A percentile compares a stretch with the other conserved stretches of the same genome.
These are phyloP conservation scores for Pseudomugil tenellus DNA, from an alignment of 2,797 vertebrate genomes.

Conservation along the genomic window DNA sequence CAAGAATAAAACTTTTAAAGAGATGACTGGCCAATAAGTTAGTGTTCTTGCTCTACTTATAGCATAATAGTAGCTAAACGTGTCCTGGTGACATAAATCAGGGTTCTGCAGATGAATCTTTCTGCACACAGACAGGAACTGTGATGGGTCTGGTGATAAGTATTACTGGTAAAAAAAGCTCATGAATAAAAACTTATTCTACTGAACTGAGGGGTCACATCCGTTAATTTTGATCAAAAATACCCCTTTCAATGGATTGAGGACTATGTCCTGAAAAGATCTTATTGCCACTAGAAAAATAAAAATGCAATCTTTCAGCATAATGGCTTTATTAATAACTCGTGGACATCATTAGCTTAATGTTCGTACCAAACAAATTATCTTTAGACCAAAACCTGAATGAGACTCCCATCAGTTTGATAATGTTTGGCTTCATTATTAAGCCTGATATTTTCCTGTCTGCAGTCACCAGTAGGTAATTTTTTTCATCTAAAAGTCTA, in stretches of 20 bases:
- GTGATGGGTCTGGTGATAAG: neutral
- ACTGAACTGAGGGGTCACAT: neutral
- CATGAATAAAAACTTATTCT: no score
- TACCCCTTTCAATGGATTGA: neutral
- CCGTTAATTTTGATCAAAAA: no score
- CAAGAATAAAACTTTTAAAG: conserved; percentile 26
- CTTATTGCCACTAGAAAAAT: neutral
- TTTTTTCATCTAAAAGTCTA: no score
- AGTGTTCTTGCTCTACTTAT: conserved; percentile 37
- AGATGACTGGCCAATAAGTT: conserved; percentile 22
- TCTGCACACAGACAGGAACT: neutral
- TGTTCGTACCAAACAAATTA: neutral
- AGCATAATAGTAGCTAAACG: conserved; percentile 25
- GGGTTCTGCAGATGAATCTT: neutral
- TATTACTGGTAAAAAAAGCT: neutral
- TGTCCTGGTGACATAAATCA: conserved; percentile 29
- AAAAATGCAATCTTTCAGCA: neutral
- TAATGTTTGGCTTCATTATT: neutral
- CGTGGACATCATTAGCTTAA: neutral
- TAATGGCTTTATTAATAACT: neutral
- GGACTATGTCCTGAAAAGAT: no score
- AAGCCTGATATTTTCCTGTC: neutral
- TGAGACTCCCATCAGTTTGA: neutral
- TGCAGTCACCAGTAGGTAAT: no score
- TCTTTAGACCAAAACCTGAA: neutral